Evolutionary conservation across 23 tunicate genomes (phyloP).

Genomic region (Halocynthia roretzi): DNA sequence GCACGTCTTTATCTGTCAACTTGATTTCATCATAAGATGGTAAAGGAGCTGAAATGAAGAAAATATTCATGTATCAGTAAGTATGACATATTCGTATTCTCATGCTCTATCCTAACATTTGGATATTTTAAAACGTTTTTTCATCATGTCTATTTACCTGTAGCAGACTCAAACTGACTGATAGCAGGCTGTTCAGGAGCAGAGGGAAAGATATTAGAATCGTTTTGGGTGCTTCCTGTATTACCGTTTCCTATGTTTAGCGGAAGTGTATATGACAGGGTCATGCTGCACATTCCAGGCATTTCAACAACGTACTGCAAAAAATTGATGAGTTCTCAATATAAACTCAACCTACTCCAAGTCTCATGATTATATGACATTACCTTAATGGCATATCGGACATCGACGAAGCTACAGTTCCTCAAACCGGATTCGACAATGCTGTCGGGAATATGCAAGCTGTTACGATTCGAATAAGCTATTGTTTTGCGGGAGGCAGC

Average conservation of each 20-base stretch:
- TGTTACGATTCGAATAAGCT: conserved; percentile 15
- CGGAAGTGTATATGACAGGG: background rate
- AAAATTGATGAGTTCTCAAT: background rate
- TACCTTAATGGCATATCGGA: conserved; percentile 7
- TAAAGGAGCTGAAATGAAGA: too few species aligned
- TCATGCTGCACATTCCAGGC: conserved; percentile 12
- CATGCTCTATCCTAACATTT: too few species aligned
- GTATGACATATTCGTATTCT: too few species aligned
- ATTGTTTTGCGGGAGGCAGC: conserved; percentile 6
- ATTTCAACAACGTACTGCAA: conserved; percentile 2
- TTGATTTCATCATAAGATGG: too few species aligned
- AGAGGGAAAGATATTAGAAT: background rate
- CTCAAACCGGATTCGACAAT: conserved; percentile 33
- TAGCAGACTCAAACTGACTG: too few species aligned
- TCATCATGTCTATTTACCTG: too few species aligned
- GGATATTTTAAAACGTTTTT: too few species aligned
- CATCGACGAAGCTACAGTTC: conserved; percentile 32
- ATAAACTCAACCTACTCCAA: background rate
- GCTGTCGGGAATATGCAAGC: conserved; percentile 17
- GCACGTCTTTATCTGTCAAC: background rate
- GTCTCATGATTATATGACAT: too few species aligned
- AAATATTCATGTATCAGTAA: too few species aligned
- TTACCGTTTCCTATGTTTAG: background rate
- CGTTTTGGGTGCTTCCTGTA: background rate
- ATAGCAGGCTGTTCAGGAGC: background rate